Base-by-base conservation (phyloP, 2,113 vertebrate species). In the Motacilla alba region DNA sequence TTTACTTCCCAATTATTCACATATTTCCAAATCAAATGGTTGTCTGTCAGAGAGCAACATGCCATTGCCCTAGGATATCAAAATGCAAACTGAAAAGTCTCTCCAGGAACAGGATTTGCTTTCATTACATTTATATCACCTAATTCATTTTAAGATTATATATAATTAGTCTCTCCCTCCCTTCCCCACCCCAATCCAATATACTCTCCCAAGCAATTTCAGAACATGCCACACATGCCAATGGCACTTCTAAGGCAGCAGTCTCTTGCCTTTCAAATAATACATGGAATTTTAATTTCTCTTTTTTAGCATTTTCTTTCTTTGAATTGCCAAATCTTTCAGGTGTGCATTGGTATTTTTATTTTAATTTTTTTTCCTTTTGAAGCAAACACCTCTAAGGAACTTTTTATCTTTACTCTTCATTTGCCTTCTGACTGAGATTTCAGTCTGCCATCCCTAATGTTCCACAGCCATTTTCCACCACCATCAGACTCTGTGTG, bases 61-160 rank as follows among this genome's bases (percentile, higher is more conserved):
- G 93, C 93, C 92, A 93, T 84, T 87, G 92, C 96, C 96, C 86
- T 82, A 93, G 88, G 94, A 97, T 67, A 95, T 94, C 93, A 95
- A 94, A 96, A 96, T 93, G 94, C 64, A 95, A 97, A 93, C 88
- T 74, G 73, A 88, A 91, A 95, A 94, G 91, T 95, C 96, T 95
- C 91, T 95, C 95, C 91, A 96, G 91, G 91, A 96, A 89, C 82
- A 87, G 87, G 89, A 96, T 94, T 89, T 94, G 79, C 94, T 96
- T 97, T 96, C 92, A 96, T 96, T 95, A 95, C 93, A 94, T 95
- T 94, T 96, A 83, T 96, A 96, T 95, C 94, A 96, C 89, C 91
- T 94, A 90, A 90, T 94, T 97, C 94, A 96, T 95, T 96, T 96
- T 95, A 92, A 93, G 95, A 96, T 95, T 96, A 90, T 84, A 93